Base-by-base conservation (phyloP, 2,888 invertebrate species). In the Brenthis ino region DNA sequence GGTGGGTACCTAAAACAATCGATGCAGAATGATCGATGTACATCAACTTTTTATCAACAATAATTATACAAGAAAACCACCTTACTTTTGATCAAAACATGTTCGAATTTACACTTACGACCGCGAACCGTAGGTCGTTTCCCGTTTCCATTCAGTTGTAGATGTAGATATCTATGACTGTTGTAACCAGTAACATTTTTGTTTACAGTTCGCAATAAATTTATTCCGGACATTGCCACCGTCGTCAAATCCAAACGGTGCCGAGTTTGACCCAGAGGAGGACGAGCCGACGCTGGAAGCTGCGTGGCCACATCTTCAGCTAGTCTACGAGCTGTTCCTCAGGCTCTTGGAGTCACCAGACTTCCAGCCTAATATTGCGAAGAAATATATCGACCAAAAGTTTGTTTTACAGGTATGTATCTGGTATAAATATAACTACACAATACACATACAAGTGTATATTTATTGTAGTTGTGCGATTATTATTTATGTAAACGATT, bases 221-320 rank as follows among this genome's bases (percentile, higher is more conserved):
- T 93, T 97, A 81, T 98, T 98, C 94, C 96, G 98, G 78, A 96
- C 97, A 77, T 89, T 98, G 86, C 97, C 98, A 78, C 97, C 98
- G 75, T 94, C 96, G 92, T 94, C 96, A 93, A 94, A 97, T 94
- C 98, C 97, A 14, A 96, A 95, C 82, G 96, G 96, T 12, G 96
- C 96, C 0, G 98, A 98, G 86, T 98, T 97, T 87, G 98, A 98
- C 88, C 98, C 98, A 0, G 98, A 98, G 85, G 98, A 99, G 86
- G 98, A 99, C 91, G 98, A 99, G 88, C 98, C 98, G 47, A 98
- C 97, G 61, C 89, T 98, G 81, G 98, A 99, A 93, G 98, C 98
- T 5, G 97, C 98, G 57, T 98, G 98, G 98, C 98, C 98, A 20
- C 98, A 98, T 86, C 94, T 98, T 76, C 98, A 98, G 93, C 93